Conservation (phyloP, 2,797 vertebrate species). For the Okamejei kenojei region DNA sequence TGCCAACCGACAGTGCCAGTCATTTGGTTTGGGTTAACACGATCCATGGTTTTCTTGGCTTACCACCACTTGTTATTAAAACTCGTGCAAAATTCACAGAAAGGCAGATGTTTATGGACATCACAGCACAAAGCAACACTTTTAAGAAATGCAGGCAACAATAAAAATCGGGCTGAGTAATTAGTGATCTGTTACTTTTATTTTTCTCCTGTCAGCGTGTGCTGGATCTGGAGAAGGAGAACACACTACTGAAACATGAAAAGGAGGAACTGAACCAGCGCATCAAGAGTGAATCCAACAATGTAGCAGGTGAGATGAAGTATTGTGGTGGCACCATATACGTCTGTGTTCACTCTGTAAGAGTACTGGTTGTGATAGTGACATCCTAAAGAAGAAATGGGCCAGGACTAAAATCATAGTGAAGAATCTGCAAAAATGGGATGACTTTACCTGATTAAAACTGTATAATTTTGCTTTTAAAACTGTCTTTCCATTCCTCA, state of each 20-base stretch:
- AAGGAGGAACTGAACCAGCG: conserved; percentile 79
- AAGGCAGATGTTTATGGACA: background rate
- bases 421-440: background rate
- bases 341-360: background rate
- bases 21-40: background rate
- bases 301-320: conserved; percentile 58
- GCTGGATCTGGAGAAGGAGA: conserved; percentile 77
- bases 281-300: conserved; percentile 57
- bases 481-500: background rate
- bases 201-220: conserved; percentile 60
- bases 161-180: background rate
- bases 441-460: background rate
- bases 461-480: background rate
- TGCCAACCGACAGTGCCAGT: background rate
- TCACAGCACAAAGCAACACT: background rate
- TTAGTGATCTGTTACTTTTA: background rate
- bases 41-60: background rate
- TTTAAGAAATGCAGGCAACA: background rate
- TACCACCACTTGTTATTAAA: background rate
- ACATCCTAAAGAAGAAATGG: background rate
- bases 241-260: conserved; percentile 73
- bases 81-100: too few relatives aligned
- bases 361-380: background rate
- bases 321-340: background rate
- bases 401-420: background rate